These are phyloP conservation scores for Trachymyrmex cornetzi DNA, from an alignment of 1,140 invertebrate species.

Conservation along the genomic window DNA sequence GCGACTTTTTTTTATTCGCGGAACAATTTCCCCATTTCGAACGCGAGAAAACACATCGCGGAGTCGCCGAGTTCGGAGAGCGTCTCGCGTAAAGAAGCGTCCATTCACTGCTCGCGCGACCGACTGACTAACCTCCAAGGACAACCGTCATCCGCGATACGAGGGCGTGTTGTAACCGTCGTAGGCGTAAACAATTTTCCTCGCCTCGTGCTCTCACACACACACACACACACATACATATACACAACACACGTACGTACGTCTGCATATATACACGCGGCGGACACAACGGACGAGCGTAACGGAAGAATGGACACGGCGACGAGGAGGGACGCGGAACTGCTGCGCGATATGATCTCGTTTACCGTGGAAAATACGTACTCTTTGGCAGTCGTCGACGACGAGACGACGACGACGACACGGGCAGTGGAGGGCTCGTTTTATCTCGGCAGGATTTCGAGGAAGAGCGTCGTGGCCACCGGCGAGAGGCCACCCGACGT, in stretches of 20 bases:
- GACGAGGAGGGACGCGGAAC: constrained; percentile 10
- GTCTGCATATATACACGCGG: not conserved
- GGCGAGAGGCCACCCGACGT: constrained; percentile 11
- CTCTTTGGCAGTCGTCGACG: not conserved
- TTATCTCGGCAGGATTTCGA: constrained; percentile 68
- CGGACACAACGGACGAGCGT: not conserved
- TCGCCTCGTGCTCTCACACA: constrained; percentile 47
- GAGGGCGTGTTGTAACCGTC: constrained; percentile 20
- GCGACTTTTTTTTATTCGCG: not conserved
- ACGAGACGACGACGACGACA: not conserved
- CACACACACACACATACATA: not conserved
- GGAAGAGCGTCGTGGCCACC: constrained; percentile 5
- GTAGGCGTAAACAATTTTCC: constrained; percentile 29
- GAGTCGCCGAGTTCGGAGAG: not conserved
- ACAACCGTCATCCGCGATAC: constrained; percentile 35
- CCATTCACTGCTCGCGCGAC: constrained; percentile 24
- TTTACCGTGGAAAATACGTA: not conserved
- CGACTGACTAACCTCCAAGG: constrained; percentile 55
- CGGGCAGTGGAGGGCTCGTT: constrained; percentile 67
- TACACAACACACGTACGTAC: no score
- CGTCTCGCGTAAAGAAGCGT: not conserved
- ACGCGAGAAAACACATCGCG: no score
- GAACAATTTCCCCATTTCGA: not conserved
- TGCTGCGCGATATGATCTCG: not conserved
- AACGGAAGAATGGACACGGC: constrained; percentile 34